Conservation (phyloP, 2,888 invertebrate genomes). For the Terebella lapidaria region DNA sequence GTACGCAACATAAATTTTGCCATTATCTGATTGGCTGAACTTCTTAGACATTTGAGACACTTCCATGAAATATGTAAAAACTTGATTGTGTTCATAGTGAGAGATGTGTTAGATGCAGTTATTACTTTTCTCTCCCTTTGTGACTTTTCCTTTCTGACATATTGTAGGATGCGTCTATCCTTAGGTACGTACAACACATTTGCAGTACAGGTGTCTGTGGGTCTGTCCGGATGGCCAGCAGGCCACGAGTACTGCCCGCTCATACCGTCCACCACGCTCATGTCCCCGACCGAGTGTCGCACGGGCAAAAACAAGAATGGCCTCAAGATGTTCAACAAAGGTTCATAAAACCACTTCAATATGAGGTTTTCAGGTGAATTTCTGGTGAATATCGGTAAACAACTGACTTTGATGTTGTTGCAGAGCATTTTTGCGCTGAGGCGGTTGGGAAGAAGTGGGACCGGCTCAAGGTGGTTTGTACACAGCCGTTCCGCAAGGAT, state of each 20-base stretch:
- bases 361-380: too few relatives aligned
- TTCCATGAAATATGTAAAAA: too few relatives aligned
- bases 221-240: background rate
- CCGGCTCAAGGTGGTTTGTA: constrained; percentile 74
- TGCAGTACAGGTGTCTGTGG: background rate
- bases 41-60: too few relatives aligned
- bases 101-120: too few relatives aligned
- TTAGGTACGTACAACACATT: background rate
- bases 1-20: too few relatives aligned
- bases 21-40: too few relatives aligned
- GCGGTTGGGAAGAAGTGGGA: constrained; percentile 72
- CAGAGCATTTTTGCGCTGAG: background rate
- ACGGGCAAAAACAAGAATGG: background rate
- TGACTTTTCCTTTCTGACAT: background rate
- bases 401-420: too few relatives aligned
- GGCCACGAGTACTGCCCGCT: background rate
- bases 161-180: background rate
- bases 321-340: background rate
- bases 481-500: constrained; percentile 77
- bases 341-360: background rate
- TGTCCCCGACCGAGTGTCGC: background rate
- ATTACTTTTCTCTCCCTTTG: too few relatives aligned
- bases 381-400: too few relatives aligned
- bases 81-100: too few relatives aligned
- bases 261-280: background rate